Conservation (phyloP, 2,113 vertebrate genomes). For the Forbesichthys agassizii region DNA sequence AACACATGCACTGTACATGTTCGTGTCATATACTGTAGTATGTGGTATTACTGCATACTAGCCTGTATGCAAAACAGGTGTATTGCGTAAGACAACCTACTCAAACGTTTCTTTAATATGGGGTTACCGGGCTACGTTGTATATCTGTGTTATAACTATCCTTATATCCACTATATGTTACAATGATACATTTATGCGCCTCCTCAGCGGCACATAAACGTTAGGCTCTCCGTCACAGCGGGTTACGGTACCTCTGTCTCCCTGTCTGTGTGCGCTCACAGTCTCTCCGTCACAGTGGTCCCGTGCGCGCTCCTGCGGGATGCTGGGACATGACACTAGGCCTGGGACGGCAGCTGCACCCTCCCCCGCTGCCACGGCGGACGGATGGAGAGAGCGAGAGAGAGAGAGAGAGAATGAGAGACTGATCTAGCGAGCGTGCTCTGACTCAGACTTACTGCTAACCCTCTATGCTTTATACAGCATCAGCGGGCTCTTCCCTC, state of each 20-base stretch:
- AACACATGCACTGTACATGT: no score
- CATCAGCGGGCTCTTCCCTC: slow-evolving; percentile 5
- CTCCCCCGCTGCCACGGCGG: slow-evolving; percentile 61
- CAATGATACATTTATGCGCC: no score
- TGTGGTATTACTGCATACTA: no score
- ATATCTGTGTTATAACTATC: not conserved
- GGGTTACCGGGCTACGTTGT: not conserved
- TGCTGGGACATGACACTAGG: slow-evolving; percentile 73
- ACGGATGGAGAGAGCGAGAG: slow-evolving; percentile 19
- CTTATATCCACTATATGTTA: no score
- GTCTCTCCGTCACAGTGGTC: slow-evolving; percentile 51
- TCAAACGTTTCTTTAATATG: no score
- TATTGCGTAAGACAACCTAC: no score
- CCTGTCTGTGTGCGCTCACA: slow-evolving; percentile 46
- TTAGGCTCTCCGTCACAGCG: not conserved
- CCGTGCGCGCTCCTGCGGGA: slow-evolving; percentile 58
- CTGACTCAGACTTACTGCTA: not conserved
- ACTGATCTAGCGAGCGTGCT: not conserved
- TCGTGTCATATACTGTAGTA: no score
- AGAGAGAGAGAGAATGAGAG: not conserved
- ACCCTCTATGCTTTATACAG: not conserved
- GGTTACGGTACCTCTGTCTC: slow-evolving; percentile 62
- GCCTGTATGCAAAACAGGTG: no score
- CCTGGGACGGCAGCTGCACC: slow-evolving; percentile 62
- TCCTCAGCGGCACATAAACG: not conserved